phyloP scores from a whole-genome alignment of 2,888 invertebrate species.

The Ceramica pisi region DNA sequence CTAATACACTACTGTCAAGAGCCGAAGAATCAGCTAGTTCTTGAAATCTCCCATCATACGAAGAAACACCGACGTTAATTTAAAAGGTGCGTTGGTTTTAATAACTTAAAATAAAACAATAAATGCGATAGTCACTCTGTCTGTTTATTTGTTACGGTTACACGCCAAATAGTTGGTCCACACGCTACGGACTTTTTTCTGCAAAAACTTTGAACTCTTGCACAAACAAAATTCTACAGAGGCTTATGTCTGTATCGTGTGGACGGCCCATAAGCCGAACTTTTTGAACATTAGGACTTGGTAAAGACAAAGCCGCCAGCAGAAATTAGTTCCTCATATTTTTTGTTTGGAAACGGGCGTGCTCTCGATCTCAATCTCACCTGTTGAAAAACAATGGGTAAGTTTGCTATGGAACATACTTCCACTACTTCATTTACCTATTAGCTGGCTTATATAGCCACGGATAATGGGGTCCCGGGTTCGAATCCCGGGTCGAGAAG shows the following conservation, averaged over 20 bases:
- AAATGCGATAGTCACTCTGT: background rate
- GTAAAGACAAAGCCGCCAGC: background rate
- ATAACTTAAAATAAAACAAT: background rate
- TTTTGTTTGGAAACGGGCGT: background rate
- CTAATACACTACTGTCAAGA: background rate
- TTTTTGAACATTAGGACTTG: no score
- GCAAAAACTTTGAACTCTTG: no score
- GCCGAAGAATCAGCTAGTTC: background rate
- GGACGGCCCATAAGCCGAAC: no score
- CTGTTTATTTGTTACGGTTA: background rate
- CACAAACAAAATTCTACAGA: no score
- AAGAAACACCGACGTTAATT: background rate
- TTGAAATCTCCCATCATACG: background rate
- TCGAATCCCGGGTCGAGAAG: no score
- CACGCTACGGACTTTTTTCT: no score
- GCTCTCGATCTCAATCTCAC: background rate
- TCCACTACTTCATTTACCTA: background rate
- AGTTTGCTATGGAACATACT: background rate
- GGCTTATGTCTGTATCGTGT: no score
- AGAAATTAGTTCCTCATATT: background rate
- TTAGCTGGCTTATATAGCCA: background rate
- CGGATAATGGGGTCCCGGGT: no score
- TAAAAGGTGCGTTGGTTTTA: conserved; percentile 30
- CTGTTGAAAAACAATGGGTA: background rate
- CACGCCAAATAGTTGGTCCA: background rate